phyloP scores from a whole-genome alignment of 2,113 vertebrate genomes.

The Paratilapia polleni region DNA sequence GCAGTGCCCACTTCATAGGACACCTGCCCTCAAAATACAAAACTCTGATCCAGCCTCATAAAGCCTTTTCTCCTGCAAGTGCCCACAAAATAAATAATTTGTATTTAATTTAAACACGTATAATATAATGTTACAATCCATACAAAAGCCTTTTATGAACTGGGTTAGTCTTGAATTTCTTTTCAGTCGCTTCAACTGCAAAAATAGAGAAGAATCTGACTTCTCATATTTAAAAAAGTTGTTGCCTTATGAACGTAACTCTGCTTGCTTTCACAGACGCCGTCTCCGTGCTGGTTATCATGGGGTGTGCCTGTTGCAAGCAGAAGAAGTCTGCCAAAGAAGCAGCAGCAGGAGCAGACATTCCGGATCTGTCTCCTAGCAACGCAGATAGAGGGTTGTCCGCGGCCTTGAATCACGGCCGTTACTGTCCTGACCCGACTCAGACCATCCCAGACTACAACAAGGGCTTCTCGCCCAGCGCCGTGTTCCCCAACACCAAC shows the following conservation, averaged over 20 bases:
- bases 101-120: background rate
- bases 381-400: conserved; percentile 52
- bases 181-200: no score
- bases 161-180: no score
- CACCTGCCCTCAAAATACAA: background rate
- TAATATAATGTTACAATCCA: background rate
- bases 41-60: background rate
- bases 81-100: background rate
- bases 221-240: background rate
- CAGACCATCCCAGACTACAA: conserved; percentile 71
- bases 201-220: background rate
- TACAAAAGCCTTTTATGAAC: background rate
- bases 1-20: background rate
- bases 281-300: conserved; percentile 75
- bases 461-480: conserved; percentile 61
- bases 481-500: conserved; percentile 61
- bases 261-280: conserved; percentile 47
- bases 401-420: conserved; percentile 41
- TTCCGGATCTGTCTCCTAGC: conserved; percentile 53
- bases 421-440: conserved; percentile 86
- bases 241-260: background rate
- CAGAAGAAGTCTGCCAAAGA: conserved; percentile 81
- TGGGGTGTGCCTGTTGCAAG: conserved; percentile 94
- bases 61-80: background rate
- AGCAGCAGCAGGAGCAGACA: conserved; percentile 37